Conservation (phyloP, 2,888 invertebrate genomes). For the Drosophila paranaensis region DNA sequence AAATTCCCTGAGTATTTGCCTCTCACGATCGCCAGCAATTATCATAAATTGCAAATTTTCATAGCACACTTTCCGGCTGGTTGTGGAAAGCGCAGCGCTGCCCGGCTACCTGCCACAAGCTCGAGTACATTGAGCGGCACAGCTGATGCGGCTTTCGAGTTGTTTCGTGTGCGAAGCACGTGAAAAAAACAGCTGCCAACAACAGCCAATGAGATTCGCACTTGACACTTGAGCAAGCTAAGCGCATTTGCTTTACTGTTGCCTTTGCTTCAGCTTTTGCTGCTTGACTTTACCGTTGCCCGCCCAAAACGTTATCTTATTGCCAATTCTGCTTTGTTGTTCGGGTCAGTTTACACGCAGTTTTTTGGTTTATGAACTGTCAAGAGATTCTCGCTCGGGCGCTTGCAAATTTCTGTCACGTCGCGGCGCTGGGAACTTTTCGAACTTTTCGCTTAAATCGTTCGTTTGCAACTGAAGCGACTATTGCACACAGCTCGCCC, state of each 20-base stretch:
- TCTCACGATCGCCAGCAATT: background rate
- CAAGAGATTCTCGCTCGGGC: constrained; percentile 19
- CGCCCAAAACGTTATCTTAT: background rate
- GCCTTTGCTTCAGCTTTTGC: background rate
- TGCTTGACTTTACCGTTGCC: constrained; percentile 1
- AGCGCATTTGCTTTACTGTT: background rate
- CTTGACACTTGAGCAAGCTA: constrained; percentile 7
- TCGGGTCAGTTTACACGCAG: constrained; percentile 6
- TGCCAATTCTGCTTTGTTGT: background rate
- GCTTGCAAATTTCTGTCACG: constrained; percentile 50
- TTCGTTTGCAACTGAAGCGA: constrained; percentile 83
- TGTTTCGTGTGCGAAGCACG: constrained; percentile 7
- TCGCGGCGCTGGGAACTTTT: constrained; percentile 57
- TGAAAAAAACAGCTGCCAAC: constrained; percentile 6
- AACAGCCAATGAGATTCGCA: constrained; percentile 6
- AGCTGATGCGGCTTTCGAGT: constrained; percentile 30
- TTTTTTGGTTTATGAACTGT: background rate
- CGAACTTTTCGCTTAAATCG: constrained; percentile 82
- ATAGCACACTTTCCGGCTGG: constrained; percentile 12
- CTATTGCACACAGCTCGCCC: constrained; percentile 68
- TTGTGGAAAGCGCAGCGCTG: constrained; percentile 21
- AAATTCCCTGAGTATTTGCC: background rate
- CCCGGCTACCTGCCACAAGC: constrained; percentile 18
- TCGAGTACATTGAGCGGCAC: constrained; percentile 24
- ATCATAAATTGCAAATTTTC: background rate